Percentiles rank a stretch among this genome's conserved stretches.
Evolutionary conservation across 2,113 vertebrate genomes (phyloP).

Genomic region (Gymnogyps californianus): DNA sequence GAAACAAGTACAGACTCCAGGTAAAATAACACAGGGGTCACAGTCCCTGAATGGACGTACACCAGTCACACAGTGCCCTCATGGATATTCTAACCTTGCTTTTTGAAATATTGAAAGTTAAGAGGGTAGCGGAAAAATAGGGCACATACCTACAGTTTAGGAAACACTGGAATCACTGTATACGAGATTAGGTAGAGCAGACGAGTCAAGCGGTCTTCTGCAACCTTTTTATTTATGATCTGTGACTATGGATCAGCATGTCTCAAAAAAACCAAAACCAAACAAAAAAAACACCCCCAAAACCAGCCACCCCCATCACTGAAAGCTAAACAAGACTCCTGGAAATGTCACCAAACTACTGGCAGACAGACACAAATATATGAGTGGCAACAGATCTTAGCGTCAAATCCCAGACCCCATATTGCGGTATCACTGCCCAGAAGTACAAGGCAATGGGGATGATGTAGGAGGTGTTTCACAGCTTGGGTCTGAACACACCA

Average conservation of each 20-base stretch:
- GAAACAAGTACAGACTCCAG: not conserved
- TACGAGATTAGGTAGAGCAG: not conserved
- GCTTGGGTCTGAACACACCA: not conserved
- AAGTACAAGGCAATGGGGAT: not conserved
- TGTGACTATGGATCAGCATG: not conserved
- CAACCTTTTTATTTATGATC: not conserved
- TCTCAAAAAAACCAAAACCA: not conserved
- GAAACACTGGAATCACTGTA: not conserved
- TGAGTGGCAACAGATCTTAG: not conserved
- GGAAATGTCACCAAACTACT: not conserved
- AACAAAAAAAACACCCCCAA: no score
- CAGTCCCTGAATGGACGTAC: accelerated
- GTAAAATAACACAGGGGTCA: not conserved
- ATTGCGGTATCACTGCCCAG: not conserved
- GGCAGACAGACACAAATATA: not conserved
- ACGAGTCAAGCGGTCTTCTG: not conserved
- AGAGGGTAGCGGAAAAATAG: not conserved
- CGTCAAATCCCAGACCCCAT: not conserved
- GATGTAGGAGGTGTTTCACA: not conserved
- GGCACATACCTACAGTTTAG: not conserved
- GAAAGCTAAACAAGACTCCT: not conserved
- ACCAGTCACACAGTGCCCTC: not conserved
- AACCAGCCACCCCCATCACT: not conserved
- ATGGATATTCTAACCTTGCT: not conserved
- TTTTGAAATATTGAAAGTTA: not conserved